Evolutionary conservation across 2,888 invertebrate genomes (phyloP), one percentile per base, ranked within the genome.

Genomic region (Melanchra persicariae): DNA sequence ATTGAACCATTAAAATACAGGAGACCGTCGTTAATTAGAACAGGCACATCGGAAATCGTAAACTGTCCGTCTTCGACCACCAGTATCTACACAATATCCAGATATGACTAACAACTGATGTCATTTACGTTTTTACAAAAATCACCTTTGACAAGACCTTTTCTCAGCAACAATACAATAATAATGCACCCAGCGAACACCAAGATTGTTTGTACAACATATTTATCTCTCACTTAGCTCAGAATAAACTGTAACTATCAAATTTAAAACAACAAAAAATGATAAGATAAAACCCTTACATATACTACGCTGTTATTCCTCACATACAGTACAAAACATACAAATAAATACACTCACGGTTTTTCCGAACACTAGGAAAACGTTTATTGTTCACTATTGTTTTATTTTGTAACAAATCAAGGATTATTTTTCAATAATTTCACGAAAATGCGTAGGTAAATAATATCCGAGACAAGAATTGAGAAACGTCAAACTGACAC

Each of bases 41-140:
- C 37, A n/a, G 22, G 24, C 30, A 59, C 26, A 58, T 70, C 66
- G 71, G 58, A 74, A 70, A 84, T 70, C 68, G 40, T 76, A 68
- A 76, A 70, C 60, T 58, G 54, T 57, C 47, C 24, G 57, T 57
- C 59, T 57, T 26, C n/a, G 68, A 52, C 26, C 49, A 52, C 60
- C 61, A 69, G 54, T 76, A 79, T 81, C 68, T 62, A 54, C 62
- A 77, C 62, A 77, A 57, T 57, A 84, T 69, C 67, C 63, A 70
- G 79, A 85, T 83, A 89, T 92, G 91, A 93, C 88, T 92, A 93
- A 92, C 74, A 45, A 74, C 90, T 93, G 91, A 93, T 93, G 92
- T 93, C 93, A 93, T 90, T 75, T 58, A 45, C 74, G 61, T 65
- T 72, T 80, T 68, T 63, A 74, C 45, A 26, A 67, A 71, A 52